A percentile compares a stretch with the other conserved stretches of the same genome.
Evolutionary conservation across 2,888 invertebrate genomes (phyloP).

Genomic region (Caenorhabditis japonica): DNA sequence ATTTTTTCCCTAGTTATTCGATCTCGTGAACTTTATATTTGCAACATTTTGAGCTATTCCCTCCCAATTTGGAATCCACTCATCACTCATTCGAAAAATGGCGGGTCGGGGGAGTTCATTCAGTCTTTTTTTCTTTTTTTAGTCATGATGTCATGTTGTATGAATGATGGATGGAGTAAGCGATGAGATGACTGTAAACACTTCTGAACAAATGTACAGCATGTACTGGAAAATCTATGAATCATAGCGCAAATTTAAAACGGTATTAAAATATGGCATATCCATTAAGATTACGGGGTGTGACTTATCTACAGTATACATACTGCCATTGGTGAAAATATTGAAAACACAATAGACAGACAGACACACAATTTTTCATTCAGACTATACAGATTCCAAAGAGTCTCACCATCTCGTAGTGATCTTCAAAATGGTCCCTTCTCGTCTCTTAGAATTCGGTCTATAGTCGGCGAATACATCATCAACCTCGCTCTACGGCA

Average conservation of each 20-base stretch:
- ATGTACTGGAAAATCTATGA: not conserved
- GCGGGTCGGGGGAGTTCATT: slow-evolving; percentile 8
- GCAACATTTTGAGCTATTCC: slow-evolving; percentile 24
- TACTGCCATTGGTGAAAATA: no score
- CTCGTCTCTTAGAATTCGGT: no score
- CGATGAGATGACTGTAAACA: slow-evolving; percentile 42
- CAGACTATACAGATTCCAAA: no score
- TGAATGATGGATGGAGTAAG: slow-evolving; percentile 34
- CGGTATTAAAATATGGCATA: no score
- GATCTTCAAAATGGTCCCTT: no score
- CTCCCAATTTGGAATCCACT: slow-evolving; percentile 17
- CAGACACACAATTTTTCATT: no score
- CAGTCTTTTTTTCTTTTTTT: slow-evolving; percentile 11
- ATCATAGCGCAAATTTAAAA: not conserved
- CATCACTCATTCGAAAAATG: slow-evolving; percentile 44
- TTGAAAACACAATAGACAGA: no score
- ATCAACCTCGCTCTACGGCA: no score
- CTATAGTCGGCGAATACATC: no score
- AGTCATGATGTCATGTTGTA: slow-evolving; percentile 38
- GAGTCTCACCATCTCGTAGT: no score
- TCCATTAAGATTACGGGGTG: no score
- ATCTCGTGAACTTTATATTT: slow-evolving; percentile 6
- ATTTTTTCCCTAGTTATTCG: slow-evolving; percentile 17
- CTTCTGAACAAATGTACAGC: slow-evolving; percentile 11
- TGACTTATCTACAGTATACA: no score